Percentiles rank a stretch among this genome's conserved stretches.
These are phyloP conservation scores for Burhinus oedicnemus DNA, from an alignment of 2,113 vertebrate genomes.

Conservation along the genomic window DNA sequence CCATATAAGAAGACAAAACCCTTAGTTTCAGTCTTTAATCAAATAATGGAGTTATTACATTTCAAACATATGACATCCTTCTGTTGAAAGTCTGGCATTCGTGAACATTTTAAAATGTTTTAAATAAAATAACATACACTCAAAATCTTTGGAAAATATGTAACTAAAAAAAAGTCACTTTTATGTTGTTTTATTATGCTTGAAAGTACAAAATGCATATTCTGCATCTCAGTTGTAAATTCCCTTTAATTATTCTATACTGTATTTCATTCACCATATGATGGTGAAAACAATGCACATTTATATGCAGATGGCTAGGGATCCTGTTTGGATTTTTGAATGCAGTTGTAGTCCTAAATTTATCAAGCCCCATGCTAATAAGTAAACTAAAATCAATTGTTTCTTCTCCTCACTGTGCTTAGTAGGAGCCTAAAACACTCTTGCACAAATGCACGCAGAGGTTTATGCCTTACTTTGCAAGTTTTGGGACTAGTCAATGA, in stretches of 20 bases:
- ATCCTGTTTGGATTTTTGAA: background rate
- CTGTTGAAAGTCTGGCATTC: background rate
- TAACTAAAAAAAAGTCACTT: background rate
- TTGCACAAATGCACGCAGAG: background rate
- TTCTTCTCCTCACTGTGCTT: background rate
- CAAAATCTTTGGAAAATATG: background rate
- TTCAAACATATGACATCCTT: background rate
- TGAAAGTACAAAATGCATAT: background rate
- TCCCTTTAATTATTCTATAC: background rate
- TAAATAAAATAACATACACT: background rate
- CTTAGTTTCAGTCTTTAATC: background rate
- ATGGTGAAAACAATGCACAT: background rate
- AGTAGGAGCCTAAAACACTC: background rate
- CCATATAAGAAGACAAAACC: accelerated
- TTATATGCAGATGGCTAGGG: background rate
- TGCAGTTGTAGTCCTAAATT: background rate
- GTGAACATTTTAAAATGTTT: background rate
- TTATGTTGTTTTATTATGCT: background rate
- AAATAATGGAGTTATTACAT: background rate
- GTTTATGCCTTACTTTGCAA: background rate
- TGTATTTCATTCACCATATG: background rate
- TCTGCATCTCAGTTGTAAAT: background rate
- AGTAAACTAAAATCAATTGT: background rate
- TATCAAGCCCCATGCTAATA: background rate
- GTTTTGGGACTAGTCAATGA: background rate